phyloP scores from a whole-genome alignment of 2,797 vertebrate genomes.

The Hypotaenidia okinawae region DNA sequence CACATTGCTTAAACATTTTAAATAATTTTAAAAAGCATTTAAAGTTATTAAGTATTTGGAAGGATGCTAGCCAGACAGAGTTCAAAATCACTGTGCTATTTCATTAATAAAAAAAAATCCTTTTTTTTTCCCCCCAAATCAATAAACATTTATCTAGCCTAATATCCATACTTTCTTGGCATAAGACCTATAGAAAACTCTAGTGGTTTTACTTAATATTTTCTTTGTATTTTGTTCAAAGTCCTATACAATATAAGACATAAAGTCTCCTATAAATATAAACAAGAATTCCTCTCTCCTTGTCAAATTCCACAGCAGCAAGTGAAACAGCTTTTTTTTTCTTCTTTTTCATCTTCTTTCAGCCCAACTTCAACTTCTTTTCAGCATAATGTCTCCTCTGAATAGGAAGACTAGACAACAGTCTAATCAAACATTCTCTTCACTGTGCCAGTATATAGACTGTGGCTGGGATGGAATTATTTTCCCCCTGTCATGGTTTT shows the following conservation, averaged over 20 bases:
- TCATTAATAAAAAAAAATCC: not conserved
- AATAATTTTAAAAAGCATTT: not conserved
- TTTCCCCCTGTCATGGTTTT: too few relatives aligned
- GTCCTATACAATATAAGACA: not conserved
- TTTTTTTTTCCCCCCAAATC: not conserved
- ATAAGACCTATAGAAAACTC: not conserved
- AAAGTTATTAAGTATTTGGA: not conserved
- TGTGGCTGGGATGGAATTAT: not conserved
- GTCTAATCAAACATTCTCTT: not conserved
- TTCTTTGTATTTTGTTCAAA: not conserved
- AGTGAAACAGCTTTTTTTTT: not conserved
- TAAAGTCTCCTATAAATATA: not conserved
- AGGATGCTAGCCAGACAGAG: not conserved
- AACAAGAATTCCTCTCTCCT: not conserved
- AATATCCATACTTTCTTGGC: not conserved
- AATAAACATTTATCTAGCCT: not conserved
- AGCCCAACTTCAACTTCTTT: not conserved
- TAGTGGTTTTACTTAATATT: not conserved
- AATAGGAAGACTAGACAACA: not conserved
- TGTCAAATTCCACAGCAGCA: not conserved
- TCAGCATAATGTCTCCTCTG: not conserved
- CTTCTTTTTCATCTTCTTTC: not conserved
- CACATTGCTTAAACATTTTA: not conserved
- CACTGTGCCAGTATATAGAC: accelerated
- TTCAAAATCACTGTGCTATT: not conserved